phyloP scores from a whole-genome alignment of 2,797 vertebrate genomes.

The Onychomys torridus region DNA sequence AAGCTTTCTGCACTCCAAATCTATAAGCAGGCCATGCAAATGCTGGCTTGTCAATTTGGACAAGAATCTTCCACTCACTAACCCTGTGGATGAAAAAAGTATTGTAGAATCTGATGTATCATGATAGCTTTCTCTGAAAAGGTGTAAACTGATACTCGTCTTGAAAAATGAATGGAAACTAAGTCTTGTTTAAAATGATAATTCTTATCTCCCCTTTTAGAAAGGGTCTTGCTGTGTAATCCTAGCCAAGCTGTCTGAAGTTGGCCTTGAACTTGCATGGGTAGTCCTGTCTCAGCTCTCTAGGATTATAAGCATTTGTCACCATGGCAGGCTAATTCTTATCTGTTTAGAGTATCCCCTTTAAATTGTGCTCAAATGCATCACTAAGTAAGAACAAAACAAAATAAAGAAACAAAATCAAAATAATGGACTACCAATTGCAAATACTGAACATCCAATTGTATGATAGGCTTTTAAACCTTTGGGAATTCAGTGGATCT shows the following conservation, averaged over 20 bases:
- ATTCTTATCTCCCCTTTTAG: neutral
- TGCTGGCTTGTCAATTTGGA: neutral
- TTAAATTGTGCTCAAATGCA: neutral
- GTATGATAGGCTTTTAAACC: constrained; percentile 10
- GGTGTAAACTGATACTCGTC: neutral
- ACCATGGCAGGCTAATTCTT: neutral
- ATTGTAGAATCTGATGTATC: neutral
- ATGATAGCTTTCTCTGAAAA: neutral
- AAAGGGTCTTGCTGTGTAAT: neutral
- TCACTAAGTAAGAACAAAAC: neutral
- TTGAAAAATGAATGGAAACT: constrained; percentile 38
- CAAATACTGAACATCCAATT: constrained; percentile 40
- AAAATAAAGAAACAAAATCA: neutral
- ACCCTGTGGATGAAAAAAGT: neutral
- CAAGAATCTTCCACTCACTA: neutral
- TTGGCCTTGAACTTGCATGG: neutral
- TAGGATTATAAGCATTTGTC: neutral
- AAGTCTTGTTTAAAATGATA: constrained; percentile 18
- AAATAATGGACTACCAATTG: neutral
- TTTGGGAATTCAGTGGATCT: neutral
- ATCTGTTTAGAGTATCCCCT: neutral
- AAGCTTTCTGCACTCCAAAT: neutral
- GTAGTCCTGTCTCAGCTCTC: too few species aligned
- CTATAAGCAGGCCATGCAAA: neutral
- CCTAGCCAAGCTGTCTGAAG: neutral